Conservation (phyloP, 1,140 invertebrate genomes). For the Rhynchophorus ferrugineus region DNA sequence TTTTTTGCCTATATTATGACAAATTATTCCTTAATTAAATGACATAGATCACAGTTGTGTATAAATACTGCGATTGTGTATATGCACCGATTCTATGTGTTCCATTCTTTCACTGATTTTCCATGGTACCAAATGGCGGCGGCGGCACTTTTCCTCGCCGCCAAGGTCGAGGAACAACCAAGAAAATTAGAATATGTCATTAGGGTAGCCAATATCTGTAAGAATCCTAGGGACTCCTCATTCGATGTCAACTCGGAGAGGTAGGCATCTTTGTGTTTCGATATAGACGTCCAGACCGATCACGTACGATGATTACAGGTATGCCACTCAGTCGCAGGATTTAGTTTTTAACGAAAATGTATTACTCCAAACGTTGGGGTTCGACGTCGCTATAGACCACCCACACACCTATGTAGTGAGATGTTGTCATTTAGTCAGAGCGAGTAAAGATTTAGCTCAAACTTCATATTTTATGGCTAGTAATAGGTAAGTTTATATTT, state of each 20-base stretch:
- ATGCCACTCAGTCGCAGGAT: slow-evolving; percentile 80
- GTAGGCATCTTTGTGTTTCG: slow-evolving; percentile 30
- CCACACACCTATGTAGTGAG: slow-evolving; percentile 94
- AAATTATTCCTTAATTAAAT: slow-evolving; percentile 33
- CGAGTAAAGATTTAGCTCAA: slow-evolving; percentile 90
- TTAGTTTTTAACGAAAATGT: slow-evolving; percentile 94
- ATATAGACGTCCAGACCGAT: neutral
- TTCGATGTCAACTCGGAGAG: slow-evolving; percentile 66
- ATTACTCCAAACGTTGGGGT: slow-evolving; percentile 90
- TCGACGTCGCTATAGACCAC: slow-evolving; percentile 94
- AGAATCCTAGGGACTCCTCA: slow-evolving; percentile 34
- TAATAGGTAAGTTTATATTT: slow-evolving; percentile 71
- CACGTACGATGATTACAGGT: slow-evolving; percentile 34
- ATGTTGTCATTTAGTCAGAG: slow-evolving; percentile 90
- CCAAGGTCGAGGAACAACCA: slow-evolving; percentile 96
- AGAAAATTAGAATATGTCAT: slow-evolving; percentile 94
- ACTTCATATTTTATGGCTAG: slow-evolving; percentile 98
- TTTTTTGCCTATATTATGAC: neutral
- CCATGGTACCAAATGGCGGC: slow-evolving; percentile 74
- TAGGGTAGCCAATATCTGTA: slow-evolving; percentile 76
- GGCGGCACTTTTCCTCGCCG: slow-evolving; percentile 87
- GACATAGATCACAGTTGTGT: slow-evolving; percentile 72
- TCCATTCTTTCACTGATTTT: slow-evolving; percentile 82
- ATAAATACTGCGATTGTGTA: slow-evolving; percentile 97
- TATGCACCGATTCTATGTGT: slow-evolving; percentile 96